phyloP scores from a whole-genome alignment of 2,797 vertebrate species.

The Onychomys arenicola region DNA sequence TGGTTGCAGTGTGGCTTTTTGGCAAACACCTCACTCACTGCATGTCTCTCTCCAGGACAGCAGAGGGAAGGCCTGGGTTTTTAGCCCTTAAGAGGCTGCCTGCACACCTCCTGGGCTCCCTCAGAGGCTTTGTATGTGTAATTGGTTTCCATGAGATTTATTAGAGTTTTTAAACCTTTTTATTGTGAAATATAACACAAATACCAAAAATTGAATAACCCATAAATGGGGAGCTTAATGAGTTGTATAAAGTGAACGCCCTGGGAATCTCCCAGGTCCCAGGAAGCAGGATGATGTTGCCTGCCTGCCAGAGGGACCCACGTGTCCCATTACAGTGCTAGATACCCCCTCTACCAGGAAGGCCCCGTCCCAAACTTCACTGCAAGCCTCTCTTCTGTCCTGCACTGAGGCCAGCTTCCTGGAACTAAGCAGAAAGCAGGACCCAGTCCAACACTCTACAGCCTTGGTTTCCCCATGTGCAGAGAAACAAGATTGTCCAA shows the following conservation, averaged over 20 bases:
- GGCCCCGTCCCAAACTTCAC: rapidly evolving
- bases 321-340: rapidly evolving
- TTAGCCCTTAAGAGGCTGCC: background rate
- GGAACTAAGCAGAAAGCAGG: background rate
- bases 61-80: background rate
- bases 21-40: background rate
- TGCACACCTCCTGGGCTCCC: background rate
- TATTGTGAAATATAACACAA: conserved; percentile 77
- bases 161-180: conserved; percentile 70
- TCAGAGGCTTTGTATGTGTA: background rate
- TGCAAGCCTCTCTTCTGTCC: background rate
- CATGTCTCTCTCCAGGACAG: background rate
- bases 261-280: conserved; percentile 36
- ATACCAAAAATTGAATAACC: conserved; percentile 75
- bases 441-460: rapidly evolving
- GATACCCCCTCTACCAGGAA: background rate
- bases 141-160: conserved; percentile 76
- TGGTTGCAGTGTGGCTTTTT: background rate
- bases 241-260: conserved; percentile 58
- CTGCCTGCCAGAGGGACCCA: background rate
- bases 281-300: background rate
- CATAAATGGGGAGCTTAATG: conserved; percentile 67
- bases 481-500: background rate
- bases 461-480: background rate
- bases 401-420: background rate